Base-by-base conservation (phyloP, 2,888 invertebrate genomes). In the Odontothrips loti region DNA sequence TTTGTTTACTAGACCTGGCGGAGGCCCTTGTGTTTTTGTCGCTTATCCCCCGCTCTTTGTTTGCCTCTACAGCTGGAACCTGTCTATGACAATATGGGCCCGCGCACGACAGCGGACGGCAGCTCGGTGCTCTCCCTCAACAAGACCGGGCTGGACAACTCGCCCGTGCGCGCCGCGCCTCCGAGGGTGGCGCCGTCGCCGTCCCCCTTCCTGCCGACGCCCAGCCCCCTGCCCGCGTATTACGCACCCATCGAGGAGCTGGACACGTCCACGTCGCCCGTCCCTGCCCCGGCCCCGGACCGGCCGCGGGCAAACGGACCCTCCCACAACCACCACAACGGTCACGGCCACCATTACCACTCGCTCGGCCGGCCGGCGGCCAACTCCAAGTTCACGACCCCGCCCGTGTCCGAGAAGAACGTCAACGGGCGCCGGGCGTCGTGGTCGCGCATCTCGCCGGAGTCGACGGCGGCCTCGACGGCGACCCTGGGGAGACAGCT, bases 81-180 rank as follows among this genome's bases (percentile, higher is more conserved):
- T 0, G 91, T 96, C 43, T 96, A 96, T 86, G 96, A 96, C 86
- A 96, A 96, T 86, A 88, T 96, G 79, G 96, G 96, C 0, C 88
- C 93, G 27, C 90, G 96, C 80, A 95, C 95, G 27, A 95, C 96
- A 27, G 95, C 94, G 27, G 93, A 95, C 83, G 96, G 96, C n/a
- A 94, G 94, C 86, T 95, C 94, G 4, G 92, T 92, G 17, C 87
- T 94, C 51, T 95, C 94, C 81, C 87, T 96, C 81, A 94, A 95
- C 86, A 94, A 94, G 88, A 89, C 92, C 43, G 87, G 86, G 82
- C 90, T 82, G 29, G 79, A 81, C 17, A 79, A 82, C 78, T 58
- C 80, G 34, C 47, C 81, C 81, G 51, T 81, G 82, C 79, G 80
- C 47, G 58, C 80, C 34, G 34, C 34, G 34, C 34, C 34, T 43